These are phyloP conservation scores for Chaenodraco wilsoni DNA, from an alignment of 2,797 vertebrate genomes.

Conservation along the genomic window DNA sequence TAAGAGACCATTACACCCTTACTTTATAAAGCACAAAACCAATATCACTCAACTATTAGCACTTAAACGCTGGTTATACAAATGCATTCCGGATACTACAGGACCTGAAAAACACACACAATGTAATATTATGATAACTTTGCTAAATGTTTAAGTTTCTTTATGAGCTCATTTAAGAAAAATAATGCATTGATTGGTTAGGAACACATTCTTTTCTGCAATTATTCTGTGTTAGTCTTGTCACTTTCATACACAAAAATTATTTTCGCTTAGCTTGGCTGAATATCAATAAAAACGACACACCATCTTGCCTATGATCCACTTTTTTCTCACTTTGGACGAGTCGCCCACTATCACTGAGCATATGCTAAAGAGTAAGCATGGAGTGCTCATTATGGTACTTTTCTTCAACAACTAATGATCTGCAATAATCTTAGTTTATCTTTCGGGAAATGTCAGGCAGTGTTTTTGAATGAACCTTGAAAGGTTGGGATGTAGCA, in stretches of 20 bases:
- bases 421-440: neutral
- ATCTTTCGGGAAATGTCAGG: constrained; percentile 12
- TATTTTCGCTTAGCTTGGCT: constrained; percentile 23
- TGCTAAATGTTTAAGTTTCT: too few species aligned
- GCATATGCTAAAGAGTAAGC: constrained; percentile 62
- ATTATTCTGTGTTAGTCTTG: neutral
- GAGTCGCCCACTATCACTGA: constrained; percentile 41
- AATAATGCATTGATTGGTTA: too few species aligned
- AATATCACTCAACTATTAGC: neutral
- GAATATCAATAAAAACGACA: constrained; percentile 17
- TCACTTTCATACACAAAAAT: neutral
- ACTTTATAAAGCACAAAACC: neutral
- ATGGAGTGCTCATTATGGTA: neutral
- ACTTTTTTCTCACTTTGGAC: constrained; percentile 16
- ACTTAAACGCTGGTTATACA: too few species aligned
- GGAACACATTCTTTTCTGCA: too few species aligned
- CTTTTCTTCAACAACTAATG: constrained; percentile 1
- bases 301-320: constrained; percentile 22
- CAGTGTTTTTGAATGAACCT: neutral
- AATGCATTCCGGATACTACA: too few species aligned
- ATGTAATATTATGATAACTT: too few species aligned
- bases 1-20: neutral
- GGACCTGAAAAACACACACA: too few species aligned
- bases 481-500: constrained; percentile 21
- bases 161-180: too few species aligned